phyloP scores from a whole-genome alignment of 2,797 vertebrate genomes.

The Bothrops alternatus region DNA sequence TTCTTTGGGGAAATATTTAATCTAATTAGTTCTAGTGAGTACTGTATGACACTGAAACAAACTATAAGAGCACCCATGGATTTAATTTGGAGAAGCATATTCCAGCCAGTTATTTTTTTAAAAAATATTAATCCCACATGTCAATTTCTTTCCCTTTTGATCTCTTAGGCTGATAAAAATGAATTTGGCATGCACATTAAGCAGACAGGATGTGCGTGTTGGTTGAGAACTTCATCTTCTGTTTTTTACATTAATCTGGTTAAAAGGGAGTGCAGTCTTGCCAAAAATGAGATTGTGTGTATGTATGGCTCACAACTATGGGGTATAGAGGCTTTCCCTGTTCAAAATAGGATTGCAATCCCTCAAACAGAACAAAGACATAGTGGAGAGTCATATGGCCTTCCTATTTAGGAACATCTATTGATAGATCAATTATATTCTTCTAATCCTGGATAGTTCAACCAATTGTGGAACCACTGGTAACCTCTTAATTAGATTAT shows the following conservation, averaged over 20 bases:
- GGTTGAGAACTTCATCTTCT: background rate
- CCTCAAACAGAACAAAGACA: background rate
- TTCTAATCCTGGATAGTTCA: background rate
- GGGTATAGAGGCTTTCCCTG: background rate
- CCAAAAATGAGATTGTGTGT: background rate
- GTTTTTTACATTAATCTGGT: background rate
- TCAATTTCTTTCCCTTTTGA: background rate
- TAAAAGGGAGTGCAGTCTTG: background rate
- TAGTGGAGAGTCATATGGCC: background rate
- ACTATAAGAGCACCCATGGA: conserved; percentile 1
- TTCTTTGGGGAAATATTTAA: conserved; percentile 23
- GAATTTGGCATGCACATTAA: background rate
- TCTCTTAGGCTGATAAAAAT: background rate
- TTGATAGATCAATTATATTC: background rate
- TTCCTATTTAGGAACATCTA: background rate
- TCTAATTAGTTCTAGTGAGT: conserved; percentile 20
- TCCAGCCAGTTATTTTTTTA: background rate
- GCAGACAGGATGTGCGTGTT: background rate
- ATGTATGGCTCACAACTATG: background rate
- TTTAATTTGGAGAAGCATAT: conserved; percentile 3
- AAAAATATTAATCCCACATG: background rate
- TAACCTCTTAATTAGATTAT: background rate
- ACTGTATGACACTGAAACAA: conserved; percentile 14
- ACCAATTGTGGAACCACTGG: background rate
- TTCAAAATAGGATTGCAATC: background rate